Conservation (phyloP, 2,113 vertebrate species). For the Microcebus jonahi region DNA sequence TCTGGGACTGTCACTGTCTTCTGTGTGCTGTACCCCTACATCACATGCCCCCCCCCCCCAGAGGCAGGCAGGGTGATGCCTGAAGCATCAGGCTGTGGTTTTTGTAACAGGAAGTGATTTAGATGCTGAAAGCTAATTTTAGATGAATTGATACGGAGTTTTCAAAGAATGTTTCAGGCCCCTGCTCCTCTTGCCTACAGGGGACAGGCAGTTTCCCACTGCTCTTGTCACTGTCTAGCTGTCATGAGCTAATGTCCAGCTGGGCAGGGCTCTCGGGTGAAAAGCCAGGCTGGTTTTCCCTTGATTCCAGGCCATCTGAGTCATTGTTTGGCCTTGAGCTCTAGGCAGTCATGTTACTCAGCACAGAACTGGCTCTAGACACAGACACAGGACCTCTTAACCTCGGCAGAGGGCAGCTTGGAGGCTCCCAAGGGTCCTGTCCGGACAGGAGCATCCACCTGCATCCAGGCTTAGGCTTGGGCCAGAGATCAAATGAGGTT, state of each 20-base stretch:
- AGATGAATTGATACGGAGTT: constrained; percentile 76
- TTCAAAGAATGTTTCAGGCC: constrained; percentile 75
- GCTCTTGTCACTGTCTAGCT: constrained; percentile 56
- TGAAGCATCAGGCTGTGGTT: constrained; percentile 74
- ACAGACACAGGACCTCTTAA: neutral
- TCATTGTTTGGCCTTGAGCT: constrained; percentile 59
- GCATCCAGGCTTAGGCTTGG: neutral
- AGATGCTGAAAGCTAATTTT: constrained; percentile 80
- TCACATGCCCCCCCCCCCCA: neutral
- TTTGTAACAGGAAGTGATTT: constrained; percentile 80
- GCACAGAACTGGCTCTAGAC: constrained; percentile 4
- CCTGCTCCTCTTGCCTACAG: neutral
- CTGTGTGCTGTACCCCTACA: neutral
- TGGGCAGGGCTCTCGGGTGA: constrained; percentile 22
- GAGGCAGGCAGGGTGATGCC: constrained; percentile 41
- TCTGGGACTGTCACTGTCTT: constrained; percentile 4
- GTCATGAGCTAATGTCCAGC: constrained; percentile 57
- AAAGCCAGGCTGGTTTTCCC: constrained; percentile 67
- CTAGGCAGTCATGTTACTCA: constrained; percentile 68
- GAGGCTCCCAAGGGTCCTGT: neutral
- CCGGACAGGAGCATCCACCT: neutral
- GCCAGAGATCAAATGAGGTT: neutral
- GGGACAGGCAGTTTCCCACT: constrained; percentile 38
- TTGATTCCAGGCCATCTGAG: constrained; percentile 64
- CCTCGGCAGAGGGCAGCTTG: neutral